phyloP scores from a whole-genome alignment of 1,140 invertebrate genomes.

The Rhynchophorus ferrugineus region DNA sequence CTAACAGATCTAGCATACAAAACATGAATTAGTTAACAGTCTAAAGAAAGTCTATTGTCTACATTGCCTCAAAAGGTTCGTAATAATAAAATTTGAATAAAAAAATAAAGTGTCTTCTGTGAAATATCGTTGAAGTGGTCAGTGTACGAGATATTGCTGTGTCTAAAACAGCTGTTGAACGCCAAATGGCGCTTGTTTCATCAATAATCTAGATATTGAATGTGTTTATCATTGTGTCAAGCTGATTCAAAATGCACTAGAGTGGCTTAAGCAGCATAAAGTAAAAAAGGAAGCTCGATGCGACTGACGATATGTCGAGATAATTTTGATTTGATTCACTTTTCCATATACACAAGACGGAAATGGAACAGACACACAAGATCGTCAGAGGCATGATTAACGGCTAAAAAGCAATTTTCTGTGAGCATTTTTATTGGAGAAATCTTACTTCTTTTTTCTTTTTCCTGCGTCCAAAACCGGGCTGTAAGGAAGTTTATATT shows the following conservation, averaged over 20 bases:
- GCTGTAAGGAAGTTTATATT: conserved; percentile 58
- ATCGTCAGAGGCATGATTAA: conserved; percentile 37
- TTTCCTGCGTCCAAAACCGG: conserved; percentile 87
- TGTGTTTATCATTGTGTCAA: conserved; percentile 21
- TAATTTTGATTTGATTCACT: too few species aligned
- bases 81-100: conserved; percentile 11
- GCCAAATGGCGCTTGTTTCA: background rate
- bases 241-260: conserved; percentile 19
- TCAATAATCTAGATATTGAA: conserved; percentile 9
- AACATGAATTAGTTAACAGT: conserved; percentile 20
- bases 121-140: conserved; percentile 8
- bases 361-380: too few species aligned
- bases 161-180: conserved; percentile 8
- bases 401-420: conserved; percentile 38
- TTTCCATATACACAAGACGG: too few species aligned
- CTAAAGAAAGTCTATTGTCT: conserved; percentile 20
- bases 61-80: conserved; percentile 18
- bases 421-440: conserved; percentile 37
- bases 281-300: conserved; percentile 25
- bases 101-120: conserved; percentile 11
- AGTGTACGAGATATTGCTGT: conserved; percentile 6
- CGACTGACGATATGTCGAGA: conserved; percentile 33
- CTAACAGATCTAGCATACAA: conserved; percentile 24
- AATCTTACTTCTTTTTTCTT: conserved; percentile 93
- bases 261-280: conserved; percentile 23